Evolutionary conservation across 1,140 invertebrate genomes (phyloP).

Genomic region (Drosophila auraria): DNA sequence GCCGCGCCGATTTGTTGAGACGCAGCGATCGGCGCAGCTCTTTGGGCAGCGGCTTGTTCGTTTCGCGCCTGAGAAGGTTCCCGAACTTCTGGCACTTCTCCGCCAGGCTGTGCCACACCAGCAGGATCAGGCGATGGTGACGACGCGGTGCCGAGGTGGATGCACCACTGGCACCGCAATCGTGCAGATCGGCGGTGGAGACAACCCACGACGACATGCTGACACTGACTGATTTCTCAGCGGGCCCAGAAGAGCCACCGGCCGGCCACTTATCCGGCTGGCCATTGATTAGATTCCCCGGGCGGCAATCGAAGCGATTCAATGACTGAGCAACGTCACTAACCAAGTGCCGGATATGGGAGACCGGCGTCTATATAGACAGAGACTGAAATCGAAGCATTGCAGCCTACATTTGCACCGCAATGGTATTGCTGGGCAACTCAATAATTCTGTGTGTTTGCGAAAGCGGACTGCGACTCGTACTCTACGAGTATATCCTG

Average conservation of each 20-base stretch:
- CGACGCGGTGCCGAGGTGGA: conserved; percentile 4
- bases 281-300: conserved; percentile 68
- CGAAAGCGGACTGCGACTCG: not conserved
- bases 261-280: conserved; percentile 23
- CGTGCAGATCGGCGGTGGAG: conserved; percentile 55
- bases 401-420: conserved; percentile 15
- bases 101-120: conserved; percentile 63
- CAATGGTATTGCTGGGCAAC: conserved; percentile 23
- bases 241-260: conserved; percentile 9
- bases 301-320: conserved; percentile 34
- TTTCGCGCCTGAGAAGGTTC: conserved; percentile 54
- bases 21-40: conserved; percentile 74
- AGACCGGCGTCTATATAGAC: conserved; percentile 6
- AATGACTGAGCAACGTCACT: conserved; percentile 15
- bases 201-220: conserved; percentile 73
- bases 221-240: conserved; percentile 56
- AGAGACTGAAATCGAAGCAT: conserved; percentile 4
- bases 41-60: conserved; percentile 75
- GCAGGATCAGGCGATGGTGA: conserved; percentile 37
- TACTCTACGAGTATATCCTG: not conserved
- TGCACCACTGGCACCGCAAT: conserved; percentile 26
- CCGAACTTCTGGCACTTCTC: conserved; percentile 55
- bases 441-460: conserved; percentile 15
- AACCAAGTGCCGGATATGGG: conserved; percentile 13
- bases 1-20: conserved; percentile 82